Evolutionary conservation across 2,113 vertebrate species (phyloP), one percentile per base, ranked within the genome.

Genomic region (Ginglymostoma cirratum): DNA sequence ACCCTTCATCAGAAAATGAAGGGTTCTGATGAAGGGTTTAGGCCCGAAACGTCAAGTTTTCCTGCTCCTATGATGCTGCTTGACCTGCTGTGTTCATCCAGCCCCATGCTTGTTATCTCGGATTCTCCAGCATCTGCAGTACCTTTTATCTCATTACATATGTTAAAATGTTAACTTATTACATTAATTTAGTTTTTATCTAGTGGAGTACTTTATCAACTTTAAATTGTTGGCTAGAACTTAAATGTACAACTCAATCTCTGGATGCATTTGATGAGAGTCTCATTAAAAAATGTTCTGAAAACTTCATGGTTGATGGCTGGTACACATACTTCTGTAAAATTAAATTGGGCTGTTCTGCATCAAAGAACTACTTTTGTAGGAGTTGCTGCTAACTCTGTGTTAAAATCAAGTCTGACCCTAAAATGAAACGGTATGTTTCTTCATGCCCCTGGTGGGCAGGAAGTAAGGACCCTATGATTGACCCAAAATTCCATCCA

Each of bases 261-360:
- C 61, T 67, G 7, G 65, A 93, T 61, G 66, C 61, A 66, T 19
- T 61, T 27, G 45, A 19, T 23, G 38, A 21, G 55, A 93, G 61
- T 67, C 19, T 19, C 19, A 67, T 66, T 93, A 66, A 90, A 55
- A 61, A 93, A 65, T 38, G 61, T 67, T 93, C n/a, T 93, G 55
- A n/a, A 67, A 12, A 19, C 19, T 93, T 38, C 61, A 42, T 67
- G 65, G 90, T 93, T 93, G 52, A 61, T 61, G 4, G 87, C 15
- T 90, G 65, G 65, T 66, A 67, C 5, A 93, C 90, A 67, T n/a
- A 42, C 55, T 93, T 87, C 21, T 30, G 48, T 30, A 87, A 87
- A 48, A 7, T 93, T n/a, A 93, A 67, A 93, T 67, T 66, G 61
- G 61, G n/a, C 19, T 42, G 87, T 90, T 90, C 87, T 90, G 87